Base-by-base conservation (phyloP, 2,113 vertebrate species). In the Gulo gulo region DNA sequence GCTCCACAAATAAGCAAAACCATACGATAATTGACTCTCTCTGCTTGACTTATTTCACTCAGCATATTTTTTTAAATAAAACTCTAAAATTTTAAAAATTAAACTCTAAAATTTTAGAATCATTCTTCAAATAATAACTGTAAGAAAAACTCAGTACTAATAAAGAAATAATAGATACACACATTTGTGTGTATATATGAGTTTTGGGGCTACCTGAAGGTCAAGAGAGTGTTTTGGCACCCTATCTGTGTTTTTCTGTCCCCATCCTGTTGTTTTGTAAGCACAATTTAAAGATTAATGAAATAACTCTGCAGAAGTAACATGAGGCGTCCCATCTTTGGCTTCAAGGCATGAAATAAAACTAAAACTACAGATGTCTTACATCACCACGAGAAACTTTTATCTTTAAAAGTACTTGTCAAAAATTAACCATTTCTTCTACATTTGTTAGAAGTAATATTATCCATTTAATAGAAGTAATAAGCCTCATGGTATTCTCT, bases 381-480 rank as follows among this genome's bases (percentile, higher is more conserved):
- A 61, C 59, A 20, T 29, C 61, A 59, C 23, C 39, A 20, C 2
- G 4, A n/a, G 21, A 34, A 36, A 79, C 12, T 76, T 67, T 74
- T 61, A 83, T 50, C 26, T 87, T 88, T 92, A 96, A 95, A 88
- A 47, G 6, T 42, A 39, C 2, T 81, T 82, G 26, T 65, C 34
- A 84, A 80, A 84, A 96, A 50, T 13, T 83, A 83, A 55, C 45
- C 6, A 12, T 67, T 61, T 6, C 94, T 69, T 73, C 47, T 80
- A 47, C n/a, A 52, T 36, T 86, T 76, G 92, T 84, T 92, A 90
- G 31, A 81, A 84, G 31, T 90, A 94, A 92, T 67, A 74, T 16
- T 73, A 86, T 79, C 36, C 23, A 61, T 52, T 67, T 96, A n/a
- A 57, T 79, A 61, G 11, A 83, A 63, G 21, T 9, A 71, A 39